Base-by-base conservation (phyloP, 64 coral and sea anemone species). In the Porites lutea region DNA sequence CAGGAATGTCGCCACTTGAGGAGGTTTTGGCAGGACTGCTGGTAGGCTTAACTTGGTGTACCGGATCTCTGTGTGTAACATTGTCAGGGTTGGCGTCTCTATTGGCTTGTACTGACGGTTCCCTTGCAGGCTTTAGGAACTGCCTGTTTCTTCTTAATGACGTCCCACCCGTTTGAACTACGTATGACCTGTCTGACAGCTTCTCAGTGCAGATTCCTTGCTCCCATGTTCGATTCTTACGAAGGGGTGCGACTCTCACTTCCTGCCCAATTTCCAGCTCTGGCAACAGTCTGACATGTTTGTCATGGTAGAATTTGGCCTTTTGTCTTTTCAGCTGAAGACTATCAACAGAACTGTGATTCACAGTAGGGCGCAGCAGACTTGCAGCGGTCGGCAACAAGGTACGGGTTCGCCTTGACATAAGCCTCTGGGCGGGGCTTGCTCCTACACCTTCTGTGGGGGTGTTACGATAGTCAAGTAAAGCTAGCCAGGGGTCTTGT, bases 181-280 rank as follows among this genome's bases (percentile, higher is more conserved):
- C 37, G 80, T 89, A 94, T 83, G 92, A 94, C n/a, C 92, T 48
- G 71, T 89, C 79, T 45, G 86, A 94, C 22, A 94, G 72, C 71
- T 94, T 94, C 55, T 89, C 78, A 13, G 83, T 61, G 58, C 92
- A 94, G 66, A 67, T 88, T 52, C 52, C 92, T 21, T 79, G 22
- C n/a, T 82, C 80, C 79, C 86, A 89, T 16, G 87, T 67, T 47
- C 74, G 80, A 47, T 72, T 74, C 53, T 84, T 82, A 19, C 78
- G 27, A 45, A 82, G 60, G 20, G 86, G 86, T 44, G 57, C 59
- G 48, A 93, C 65, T 80, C 65, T 55, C 13, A 93, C 91, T 88
- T 93, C 91, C 77, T 88, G 82, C 12, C 92, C 86, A 77, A 89
- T 82, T 37, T 94, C 78, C 22, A 94, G 86, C 15, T 89, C 92